Conservation (phyloP, 2,113 vertebrate species). For the Nyctereutes procyonoides region DNA sequence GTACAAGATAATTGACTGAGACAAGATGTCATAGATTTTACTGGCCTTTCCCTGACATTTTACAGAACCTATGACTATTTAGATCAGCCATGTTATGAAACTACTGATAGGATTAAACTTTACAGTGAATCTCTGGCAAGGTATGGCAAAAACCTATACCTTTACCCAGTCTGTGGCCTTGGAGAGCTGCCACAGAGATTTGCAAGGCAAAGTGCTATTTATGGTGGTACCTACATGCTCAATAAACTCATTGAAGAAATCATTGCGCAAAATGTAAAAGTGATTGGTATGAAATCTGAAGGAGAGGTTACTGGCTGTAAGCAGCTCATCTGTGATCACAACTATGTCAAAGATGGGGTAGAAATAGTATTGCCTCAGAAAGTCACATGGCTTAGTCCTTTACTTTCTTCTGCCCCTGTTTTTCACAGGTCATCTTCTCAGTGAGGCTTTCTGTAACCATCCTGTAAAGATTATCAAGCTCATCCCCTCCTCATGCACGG, state of each 20-base stretch:
- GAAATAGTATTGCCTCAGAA: neutral
- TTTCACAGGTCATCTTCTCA: neutral
- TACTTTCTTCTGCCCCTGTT: neutral
- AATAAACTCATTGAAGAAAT: constrained; percentile 99
- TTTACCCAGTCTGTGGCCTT: no score
- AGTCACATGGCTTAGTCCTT: neutral
- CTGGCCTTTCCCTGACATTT: no score
- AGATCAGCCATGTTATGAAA: no score
- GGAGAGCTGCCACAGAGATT: no score
- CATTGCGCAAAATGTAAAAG: constrained; percentile 94
- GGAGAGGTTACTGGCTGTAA: constrained; percentile 90
- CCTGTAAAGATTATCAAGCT: neutral
- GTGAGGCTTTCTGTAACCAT: neutral
- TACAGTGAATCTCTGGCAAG: no score
- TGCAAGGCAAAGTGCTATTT: constrained; percentile 96
- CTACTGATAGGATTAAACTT: no score
- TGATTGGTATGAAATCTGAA: constrained; percentile 97
- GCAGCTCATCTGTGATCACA: no score
- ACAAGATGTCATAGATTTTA: no score
- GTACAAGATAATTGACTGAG: no score
- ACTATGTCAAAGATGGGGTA: no score
- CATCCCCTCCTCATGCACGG: neutral
- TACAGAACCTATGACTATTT: no score
- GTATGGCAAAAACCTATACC: no score
- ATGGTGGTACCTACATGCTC: constrained; percentile 98